Base-by-base conservation (phyloP, 2,113 vertebrate genomes). In the Casuarius casuarius region DNA sequence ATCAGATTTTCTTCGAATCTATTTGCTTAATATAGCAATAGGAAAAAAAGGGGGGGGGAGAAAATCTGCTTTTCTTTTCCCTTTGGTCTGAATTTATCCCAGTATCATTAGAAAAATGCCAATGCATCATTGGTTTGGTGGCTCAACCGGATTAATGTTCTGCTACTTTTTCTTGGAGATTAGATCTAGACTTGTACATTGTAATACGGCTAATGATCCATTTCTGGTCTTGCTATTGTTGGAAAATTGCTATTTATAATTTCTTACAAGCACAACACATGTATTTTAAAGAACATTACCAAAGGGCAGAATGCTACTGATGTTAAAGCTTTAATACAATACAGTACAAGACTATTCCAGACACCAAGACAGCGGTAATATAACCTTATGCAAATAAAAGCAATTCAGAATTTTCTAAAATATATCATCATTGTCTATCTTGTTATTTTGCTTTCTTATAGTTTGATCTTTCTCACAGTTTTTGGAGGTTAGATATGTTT, bases 61-160 rank as follows among this genome's bases (percentile, higher is more conserved):
- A 73, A 74, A 63, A 80, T 35, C 2, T 67, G 40, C 52, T 95
- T 94, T 80, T 63, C 54, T 68, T 75, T 85, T 74, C 4, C 71
- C 16, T 91, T 88, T 91, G 7, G 14, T 52, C 21, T 87, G 52
- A 93, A 76, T 14, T 82, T 67, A 65, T 72, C 23, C 31, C 13
- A 61, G 48, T 79, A 82, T 84, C 77, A 89, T 92, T 87, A 95
- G 77, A 82, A 94, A 92, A 95, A 79, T 22, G 78, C 28, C 35
- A 80, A 71, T 73, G 84, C 80, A 89, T 87, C 54, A 2, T 85
- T 94, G 84, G 68, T 73, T 73, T 49, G 7, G 26, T 85, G 82
- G 73, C 44, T 94, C 70, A 93, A 87, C 66, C 73, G 92, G 65
- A 82, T 87, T 92, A 96, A 92, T 94, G 20, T 92, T 94, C 70